Base-by-base conservation (phyloP, 2,888 invertebrate genomes). In the Pollenia amentaria region DNA sequence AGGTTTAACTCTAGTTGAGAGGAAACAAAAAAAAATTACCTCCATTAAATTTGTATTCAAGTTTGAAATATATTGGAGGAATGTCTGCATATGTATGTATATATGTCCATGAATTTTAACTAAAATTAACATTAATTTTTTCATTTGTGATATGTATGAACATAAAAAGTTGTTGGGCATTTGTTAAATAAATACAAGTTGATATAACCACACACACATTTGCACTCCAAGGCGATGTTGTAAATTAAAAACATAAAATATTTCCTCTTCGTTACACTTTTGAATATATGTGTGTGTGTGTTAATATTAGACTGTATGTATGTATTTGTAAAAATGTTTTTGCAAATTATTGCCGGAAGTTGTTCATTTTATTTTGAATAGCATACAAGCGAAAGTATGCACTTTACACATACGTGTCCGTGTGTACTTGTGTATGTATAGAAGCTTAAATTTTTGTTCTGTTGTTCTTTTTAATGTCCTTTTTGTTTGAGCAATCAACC, bases 401-500 rank as follows among this genome's bases (percentile, higher is more conserved):
- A 46, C 12, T 72, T n/a, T n/a, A 53, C 4, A 44, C 10, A 12
- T 10, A 38, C 21, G 1, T 55, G 38, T n/a, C n/a, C 21, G 18
- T 62, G 6, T 55, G 14, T 21, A 65, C 11, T 16, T 65, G 16
- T 44, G 11, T 14, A 14, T 16, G 38, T 18, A 21, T 67, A 12
- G 4, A 18, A 29, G 16, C 10, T 29, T 29, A 6, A 29, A 29
- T 80, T 64, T 38, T 38, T 64, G 29, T 72, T 55, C n/a, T 44
- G 60, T 44, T 60, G 21, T 44, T 73, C n/a, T 51, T 51, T 69
- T 73, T 51, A 72, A 1, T 70, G 16, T 79, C 10, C 42, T 53
- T 44, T 80, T 53, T 72, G 38, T 72, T 72, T 53, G n/a, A 55
- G 80, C 72, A 80, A 80, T 80, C 80, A 80, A 72, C 72, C 80